phyloP scores from a whole-genome alignment of 2,797 vertebrate species.

The Amblyraja radiata region DNA sequence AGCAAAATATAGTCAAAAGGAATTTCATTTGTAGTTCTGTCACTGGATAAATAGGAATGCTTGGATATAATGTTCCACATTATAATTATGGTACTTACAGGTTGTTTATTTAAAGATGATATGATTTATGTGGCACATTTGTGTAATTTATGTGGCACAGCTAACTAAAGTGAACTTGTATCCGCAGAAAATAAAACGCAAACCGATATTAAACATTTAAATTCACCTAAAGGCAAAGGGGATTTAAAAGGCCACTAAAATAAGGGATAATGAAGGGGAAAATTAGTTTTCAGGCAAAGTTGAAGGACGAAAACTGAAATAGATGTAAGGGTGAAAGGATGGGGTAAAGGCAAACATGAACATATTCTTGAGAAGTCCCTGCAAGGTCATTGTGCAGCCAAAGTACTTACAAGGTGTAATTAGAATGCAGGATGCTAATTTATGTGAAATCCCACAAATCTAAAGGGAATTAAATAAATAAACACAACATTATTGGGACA shows the following conservation, averaged over 20 bases:
- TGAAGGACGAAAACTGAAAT: background rate
- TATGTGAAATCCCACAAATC: background rate
- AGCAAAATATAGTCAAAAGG: conserved; percentile 41
- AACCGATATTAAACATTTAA: background rate
- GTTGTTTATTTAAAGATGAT: background rate
- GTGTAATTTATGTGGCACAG: background rate
- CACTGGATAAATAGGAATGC: background rate
- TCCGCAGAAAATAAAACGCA: background rate
- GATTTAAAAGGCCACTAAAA: background rate
- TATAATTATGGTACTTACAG: background rate
- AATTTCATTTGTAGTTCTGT: background rate
- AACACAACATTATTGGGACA: background rate
- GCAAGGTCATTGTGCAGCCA: background rate
- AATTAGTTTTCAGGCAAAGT: no score
- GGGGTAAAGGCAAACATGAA: background rate
- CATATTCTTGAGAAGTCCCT: background rate
- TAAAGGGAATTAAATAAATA: background rate
- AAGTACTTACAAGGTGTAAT: background rate
- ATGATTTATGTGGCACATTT: background rate
- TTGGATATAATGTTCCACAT: background rate
- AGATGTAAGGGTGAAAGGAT: background rate
- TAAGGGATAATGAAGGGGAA: background rate
- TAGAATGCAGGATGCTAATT: background rate
- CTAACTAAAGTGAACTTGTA: background rate
- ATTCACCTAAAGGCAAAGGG: no score